Percentiles rank a stretch among this genome's conserved stretches.
These are phyloP conservation scores for Drosophila mauritiana DNA, from an alignment of 1,140 invertebrate genomes.

Conservation along the genomic window DNA sequence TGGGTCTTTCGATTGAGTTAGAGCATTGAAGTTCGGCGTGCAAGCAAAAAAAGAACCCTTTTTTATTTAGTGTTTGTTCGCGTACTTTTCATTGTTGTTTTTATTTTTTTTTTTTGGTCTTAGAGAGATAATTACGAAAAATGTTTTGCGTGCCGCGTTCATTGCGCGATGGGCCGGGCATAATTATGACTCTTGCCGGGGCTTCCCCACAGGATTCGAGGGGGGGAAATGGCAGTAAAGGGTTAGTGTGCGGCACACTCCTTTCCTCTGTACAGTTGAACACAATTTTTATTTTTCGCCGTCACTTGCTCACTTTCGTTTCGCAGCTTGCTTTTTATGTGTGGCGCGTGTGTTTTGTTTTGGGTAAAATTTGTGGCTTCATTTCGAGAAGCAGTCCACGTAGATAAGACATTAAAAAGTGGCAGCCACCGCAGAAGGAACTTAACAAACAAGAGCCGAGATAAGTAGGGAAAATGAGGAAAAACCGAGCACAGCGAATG, in stretches of 20 bases:
- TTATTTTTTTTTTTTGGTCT: conserved; percentile 47
- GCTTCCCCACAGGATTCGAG: neutral
- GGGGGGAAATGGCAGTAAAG: conserved; percentile 6
- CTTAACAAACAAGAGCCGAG: conserved; percentile 3
- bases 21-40: neutral
- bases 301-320: conserved; percentile 1
- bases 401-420: conserved; percentile 75
- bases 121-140: conserved; percentile 80
- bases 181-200: conserved; percentile 66
- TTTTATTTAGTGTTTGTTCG: conserved; percentile 42
- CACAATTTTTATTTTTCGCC: conserved; percentile 40
- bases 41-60: too few relatives aligned
- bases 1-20: neutral
- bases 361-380: conserved; percentile 67
- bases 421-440: conserved; percentile 44
- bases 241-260: conserved; percentile 21
- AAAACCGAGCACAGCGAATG: neutral
- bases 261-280: conserved; percentile 31
- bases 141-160: conserved; percentile 69
- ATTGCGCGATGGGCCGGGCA: conserved; percentile 59
- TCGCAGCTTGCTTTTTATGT: conserved; percentile 72
- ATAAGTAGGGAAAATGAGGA: neutral
- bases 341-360: conserved; percentile 75
- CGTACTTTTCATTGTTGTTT: conserved; percentile 25
- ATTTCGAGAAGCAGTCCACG: conserved; percentile 62